Evolutionary conservation across 2,113 vertebrate genomes (phyloP).

Genomic region (Leucoraja erinaceus): DNA sequence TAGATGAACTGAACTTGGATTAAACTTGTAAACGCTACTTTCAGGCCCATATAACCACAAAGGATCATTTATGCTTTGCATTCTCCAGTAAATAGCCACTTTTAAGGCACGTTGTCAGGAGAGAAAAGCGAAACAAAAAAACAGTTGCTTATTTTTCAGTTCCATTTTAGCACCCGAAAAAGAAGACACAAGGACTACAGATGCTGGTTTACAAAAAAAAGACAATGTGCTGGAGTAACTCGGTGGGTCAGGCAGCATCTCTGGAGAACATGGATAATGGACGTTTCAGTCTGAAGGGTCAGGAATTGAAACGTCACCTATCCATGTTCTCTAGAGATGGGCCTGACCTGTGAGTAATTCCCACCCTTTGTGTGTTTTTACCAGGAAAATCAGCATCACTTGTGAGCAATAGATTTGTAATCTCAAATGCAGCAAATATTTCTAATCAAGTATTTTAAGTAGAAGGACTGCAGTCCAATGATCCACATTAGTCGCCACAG

Average conservation of each 20-base stretch:
- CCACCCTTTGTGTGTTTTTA: too few relatives aligned
- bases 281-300: too few relatives aligned
- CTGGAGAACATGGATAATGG: too few relatives aligned
- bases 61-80: not conserved
- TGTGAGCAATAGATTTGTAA: not conserved
- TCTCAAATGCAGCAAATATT: not conserved
- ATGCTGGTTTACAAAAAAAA: too few relatives aligned
- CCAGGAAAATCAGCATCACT: not conserved
- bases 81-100: not conserved
- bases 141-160: not conserved
- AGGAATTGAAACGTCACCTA: too few relatives aligned
- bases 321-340: too few relatives aligned
- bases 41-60: not conserved
- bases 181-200: too few relatives aligned
- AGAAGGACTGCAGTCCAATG: not conserved
- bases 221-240: too few relatives aligned
- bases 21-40: not conserved
- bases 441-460: not conserved
- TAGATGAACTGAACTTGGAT: too few relatives aligned
- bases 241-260: too few relatives aligned
- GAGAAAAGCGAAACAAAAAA: not conserved
- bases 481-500: not conserved
- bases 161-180: not conserved
- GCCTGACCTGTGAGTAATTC: too few relatives aligned
- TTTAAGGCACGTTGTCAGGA: not conserved